These are phyloP conservation scores for Drosophila bocqueti DNA, from an alignment of 1,140 invertebrate species.

Conservation along the genomic window DNA sequence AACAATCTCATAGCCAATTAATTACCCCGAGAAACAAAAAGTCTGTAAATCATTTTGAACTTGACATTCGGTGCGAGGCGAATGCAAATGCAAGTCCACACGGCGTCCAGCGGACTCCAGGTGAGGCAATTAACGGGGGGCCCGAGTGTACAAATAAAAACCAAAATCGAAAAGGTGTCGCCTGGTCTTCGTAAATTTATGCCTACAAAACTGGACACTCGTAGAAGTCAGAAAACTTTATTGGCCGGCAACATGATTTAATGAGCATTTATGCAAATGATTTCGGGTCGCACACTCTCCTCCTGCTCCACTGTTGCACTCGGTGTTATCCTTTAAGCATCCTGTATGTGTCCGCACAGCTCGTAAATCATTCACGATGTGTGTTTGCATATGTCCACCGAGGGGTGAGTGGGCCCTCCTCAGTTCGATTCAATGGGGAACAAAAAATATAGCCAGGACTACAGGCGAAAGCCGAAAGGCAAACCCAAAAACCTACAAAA, in stretches of 20 bases:
- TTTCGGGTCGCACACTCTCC: conserved; percentile 34
- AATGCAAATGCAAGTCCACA: conserved; percentile 61
- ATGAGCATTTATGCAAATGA: conserved; percentile 81
- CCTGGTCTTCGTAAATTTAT: conserved; percentile 20
- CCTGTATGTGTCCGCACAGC: conserved; percentile 25
- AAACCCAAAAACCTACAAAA: conserved; percentile 35
- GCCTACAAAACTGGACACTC: conserved; percentile 69
- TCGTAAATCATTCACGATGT: conserved; percentile 73
- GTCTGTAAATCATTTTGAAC: conserved; percentile 80
- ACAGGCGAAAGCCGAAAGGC: conserved; percentile 8
- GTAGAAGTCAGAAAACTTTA: conserved; percentile 47
- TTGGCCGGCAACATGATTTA: conserved; percentile 71
- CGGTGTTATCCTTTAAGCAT: conserved; percentile 60
- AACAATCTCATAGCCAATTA: conserved; percentile 55
- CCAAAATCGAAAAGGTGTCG: conserved; percentile 32
- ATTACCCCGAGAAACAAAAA: conserved; percentile 66
- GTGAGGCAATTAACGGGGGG: conserved; percentile 40
- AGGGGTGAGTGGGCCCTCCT: conserved; percentile 32
- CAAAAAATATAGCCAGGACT: not conserved
- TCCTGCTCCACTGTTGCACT: conserved; percentile 9
- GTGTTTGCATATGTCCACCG: conserved; percentile 52
- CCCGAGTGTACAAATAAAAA: not conserved
- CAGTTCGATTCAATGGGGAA: conserved; percentile 40
- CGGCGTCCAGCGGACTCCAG: conserved; percentile 40
- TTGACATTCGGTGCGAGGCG: conserved; percentile 71